Conservation (phyloP, 2,888 invertebrate genomes). For the Palloptera scutellata region DNA sequence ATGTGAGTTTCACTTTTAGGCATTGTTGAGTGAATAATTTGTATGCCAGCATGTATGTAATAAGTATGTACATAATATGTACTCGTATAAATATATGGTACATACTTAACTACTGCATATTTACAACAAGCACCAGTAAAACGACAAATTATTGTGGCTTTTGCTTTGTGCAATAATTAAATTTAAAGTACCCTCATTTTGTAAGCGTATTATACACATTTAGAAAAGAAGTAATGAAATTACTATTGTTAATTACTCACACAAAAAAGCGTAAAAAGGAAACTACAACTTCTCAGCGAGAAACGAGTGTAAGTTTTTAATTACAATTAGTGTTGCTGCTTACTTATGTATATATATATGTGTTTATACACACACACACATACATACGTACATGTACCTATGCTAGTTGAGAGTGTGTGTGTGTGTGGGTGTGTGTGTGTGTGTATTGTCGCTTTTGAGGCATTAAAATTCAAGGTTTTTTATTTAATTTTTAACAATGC, state of each 20-base stretch:
- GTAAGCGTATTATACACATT: slow-evolving; percentile 6
- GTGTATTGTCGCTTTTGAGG: slow-evolving; percentile 23
- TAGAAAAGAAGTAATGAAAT: slow-evolving; percentile 21
- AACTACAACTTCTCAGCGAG: slow-evolving; percentile 16
- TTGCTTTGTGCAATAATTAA: slow-evolving; percentile 15
- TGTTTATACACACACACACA: not conserved
- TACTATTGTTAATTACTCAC: slow-evolving; percentile 27
- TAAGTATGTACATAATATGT: too few species aligned
- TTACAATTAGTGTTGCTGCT: slow-evolving; percentile 44
- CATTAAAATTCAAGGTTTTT: not conserved
- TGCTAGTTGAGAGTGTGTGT: slow-evolving; percentile 8
- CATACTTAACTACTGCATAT: too few species aligned
- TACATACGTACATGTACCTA: not conserved
- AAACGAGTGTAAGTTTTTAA: slow-evolving; percentile 51
- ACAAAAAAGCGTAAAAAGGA: not conserved
- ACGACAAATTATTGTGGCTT: not conserved
- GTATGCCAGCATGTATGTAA: too few species aligned
- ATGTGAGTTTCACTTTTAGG: too few species aligned
- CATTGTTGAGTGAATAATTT: too few species aligned
- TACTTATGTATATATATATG: too few species aligned
- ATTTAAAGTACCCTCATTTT: slow-evolving; percentile 11
- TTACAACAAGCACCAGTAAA: not conserved
- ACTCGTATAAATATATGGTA: too few species aligned
- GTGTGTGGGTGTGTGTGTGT: slow-evolving; percentile 15
- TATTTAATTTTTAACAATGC: not conserved